Base-by-base conservation (phyloP, 2,113 vertebrate genomes). In the Sisor rabdophorus region DNA sequence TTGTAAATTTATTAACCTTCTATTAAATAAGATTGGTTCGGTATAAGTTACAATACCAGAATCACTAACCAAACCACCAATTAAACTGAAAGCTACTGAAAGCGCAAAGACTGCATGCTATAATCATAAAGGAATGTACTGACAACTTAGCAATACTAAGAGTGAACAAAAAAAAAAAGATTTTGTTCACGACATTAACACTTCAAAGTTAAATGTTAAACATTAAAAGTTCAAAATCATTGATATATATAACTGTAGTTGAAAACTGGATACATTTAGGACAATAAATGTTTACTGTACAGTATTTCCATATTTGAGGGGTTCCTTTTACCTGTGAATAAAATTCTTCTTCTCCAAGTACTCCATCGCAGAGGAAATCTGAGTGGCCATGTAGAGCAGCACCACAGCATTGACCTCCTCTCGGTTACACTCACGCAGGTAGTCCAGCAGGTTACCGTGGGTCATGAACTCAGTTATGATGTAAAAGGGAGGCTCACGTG, bases 381-480 rank as follows among this genome's bases (percentile, higher is more conserved):
- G 97, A 1, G 97, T 99, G 72, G 97, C 97, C 97, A 99, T 99
- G 89, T 99, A 92, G 0, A 99, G 95, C 64, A 99, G 93, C 90
- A 99, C 97, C 85, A 99, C 97, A 0, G 97, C 97, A 0, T 92
- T 96, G 80, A 98, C 97, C 89, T 99, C 97, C 89, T 98, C 94
- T 53, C 94, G 89, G 88, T 94, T 97, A 63, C 97, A 99, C 86
- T 99, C 97, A 0, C 97, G 86, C 84, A 99, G 92, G 84, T 98
- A 99, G 87, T 99, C 97, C 82, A 99, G 52, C 72, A 99, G 92
- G 84, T 99, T 99, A 20, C 97, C 97, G 0, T 96, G 96, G 0
- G 97, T 99, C 97, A 99, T 99, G 89, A 99, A 99, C 92, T 99
- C 97, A 0, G 97, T 99, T 87, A 99, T 98, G 76, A 99, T 99